Conservation (phyloP, 2,888 invertebrate genomes). For the Timema cristinae region DNA sequence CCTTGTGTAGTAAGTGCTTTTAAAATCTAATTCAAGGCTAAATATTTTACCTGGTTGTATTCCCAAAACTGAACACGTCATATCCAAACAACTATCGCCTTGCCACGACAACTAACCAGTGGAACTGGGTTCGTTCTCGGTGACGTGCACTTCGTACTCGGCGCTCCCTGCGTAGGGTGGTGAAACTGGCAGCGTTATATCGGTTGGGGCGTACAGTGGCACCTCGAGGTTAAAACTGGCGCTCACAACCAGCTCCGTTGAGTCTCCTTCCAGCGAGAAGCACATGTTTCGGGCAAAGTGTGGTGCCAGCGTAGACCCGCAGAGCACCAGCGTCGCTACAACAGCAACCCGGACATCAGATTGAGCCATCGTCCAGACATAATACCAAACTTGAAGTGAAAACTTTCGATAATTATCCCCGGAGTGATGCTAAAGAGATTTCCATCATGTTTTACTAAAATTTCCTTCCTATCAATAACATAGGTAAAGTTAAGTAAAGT, state of each 20-base stretch:
- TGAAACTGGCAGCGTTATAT: conserved; percentile 5
- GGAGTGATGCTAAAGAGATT: too few species aligned
- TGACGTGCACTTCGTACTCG: conserved; percentile 39
- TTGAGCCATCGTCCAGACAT: too few species aligned
- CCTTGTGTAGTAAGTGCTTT: too few species aligned
- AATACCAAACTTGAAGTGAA: too few species aligned
- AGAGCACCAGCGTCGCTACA: conserved; percentile 37
- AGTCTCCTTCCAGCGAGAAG: conserved; percentile 37
- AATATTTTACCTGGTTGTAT: too few species aligned
- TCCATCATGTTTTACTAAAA: too few species aligned
- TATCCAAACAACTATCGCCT: too few species aligned
- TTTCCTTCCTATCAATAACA: too few species aligned
- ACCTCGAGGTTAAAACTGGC: conserved; percentile 35
- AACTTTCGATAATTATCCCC: too few species aligned
- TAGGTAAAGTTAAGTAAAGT: too few species aligned
- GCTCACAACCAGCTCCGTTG: conserved; percentile 35
- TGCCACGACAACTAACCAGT: conserved; percentile 1
- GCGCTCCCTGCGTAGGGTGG: conserved; percentile 30
- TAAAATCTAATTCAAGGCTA: too few species aligned
- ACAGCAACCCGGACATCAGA: conserved; percentile 23
- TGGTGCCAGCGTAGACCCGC: conserved; percentile 33
- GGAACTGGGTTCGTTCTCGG: conserved; percentile 29
- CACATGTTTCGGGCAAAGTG: conserved; percentile 38
- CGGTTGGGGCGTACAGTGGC: conserved; percentile 36
- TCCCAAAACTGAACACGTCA: too few species aligned